phyloP scores from a whole-genome alignment of 2,888 invertebrate species.

The Panopea generosa region DNA sequence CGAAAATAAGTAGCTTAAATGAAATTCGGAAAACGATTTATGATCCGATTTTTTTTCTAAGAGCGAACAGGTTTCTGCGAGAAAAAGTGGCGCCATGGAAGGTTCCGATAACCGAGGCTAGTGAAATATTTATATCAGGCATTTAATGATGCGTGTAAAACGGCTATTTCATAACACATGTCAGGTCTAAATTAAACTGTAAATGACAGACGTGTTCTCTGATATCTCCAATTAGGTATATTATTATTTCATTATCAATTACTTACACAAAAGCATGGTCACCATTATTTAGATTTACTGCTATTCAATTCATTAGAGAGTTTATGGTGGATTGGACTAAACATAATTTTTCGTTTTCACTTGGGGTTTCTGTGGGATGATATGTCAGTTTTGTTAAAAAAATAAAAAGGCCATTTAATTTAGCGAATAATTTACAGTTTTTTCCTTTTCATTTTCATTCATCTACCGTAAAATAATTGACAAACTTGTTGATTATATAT shows the following conservation, averaged over 20 bases:
- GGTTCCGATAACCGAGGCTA: background rate
- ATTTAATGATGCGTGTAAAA: slow-evolving; percentile 32
- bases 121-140: slow-evolving; percentile 29
- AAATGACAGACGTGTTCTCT: slow-evolving; percentile 26
- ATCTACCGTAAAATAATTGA: slow-evolving; percentile 53
- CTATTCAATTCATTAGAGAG: slow-evolving; percentile 14
- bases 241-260: slow-evolving; percentile 45
- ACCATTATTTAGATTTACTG: slow-evolving; percentile 28
- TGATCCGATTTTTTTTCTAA: background rate
- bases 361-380: slow-evolving; percentile 18
- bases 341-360: slow-evolving; percentile 30
- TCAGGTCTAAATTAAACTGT: background rate
- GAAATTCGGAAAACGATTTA: slow-evolving; percentile 4
- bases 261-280: slow-evolving; percentile 21
- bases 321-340: slow-evolving; percentile 42
- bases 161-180: slow-evolving; percentile 29
- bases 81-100: background rate
- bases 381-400: slow-evolving; percentile 3
- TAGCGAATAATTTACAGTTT: slow-evolving; percentile 42
- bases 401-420: slow-evolving; percentile 1
- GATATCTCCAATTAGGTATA: slow-evolving; percentile 38
- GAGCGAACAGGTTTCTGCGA: background rate
- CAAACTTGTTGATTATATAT: slow-evolving; percentile 30
- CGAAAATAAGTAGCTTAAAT: slow-evolving; percentile 14
- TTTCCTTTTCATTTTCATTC: slow-evolving; percentile 47